A percentile compares a stretch with the other conserved stretches of the same genome.
Conservation (phyloP, 1,140 invertebrate genomes). For the Drosophila trapezifrons region DNA sequence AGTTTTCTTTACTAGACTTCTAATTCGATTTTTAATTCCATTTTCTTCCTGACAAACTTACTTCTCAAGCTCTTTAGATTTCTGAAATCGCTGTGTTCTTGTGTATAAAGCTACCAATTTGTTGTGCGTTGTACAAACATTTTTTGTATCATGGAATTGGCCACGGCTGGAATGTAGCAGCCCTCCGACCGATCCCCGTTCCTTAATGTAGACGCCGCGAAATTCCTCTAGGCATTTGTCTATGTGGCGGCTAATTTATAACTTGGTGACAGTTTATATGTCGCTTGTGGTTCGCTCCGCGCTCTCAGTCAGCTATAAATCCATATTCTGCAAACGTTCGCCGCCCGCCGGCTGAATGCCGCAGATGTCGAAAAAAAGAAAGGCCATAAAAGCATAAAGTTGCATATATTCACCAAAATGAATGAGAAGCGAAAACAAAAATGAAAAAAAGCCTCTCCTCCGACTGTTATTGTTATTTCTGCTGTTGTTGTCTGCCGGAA, state of each 20-base stretch:
- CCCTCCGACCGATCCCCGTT: conserved; percentile 7
- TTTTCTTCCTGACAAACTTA: background rate
- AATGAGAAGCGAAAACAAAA: conserved; percentile 5
- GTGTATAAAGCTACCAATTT: background rate
- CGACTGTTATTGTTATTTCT: conserved; percentile 46
- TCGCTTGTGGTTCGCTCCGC: conserved; percentile 41
- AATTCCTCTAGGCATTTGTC: conserved; percentile 54
- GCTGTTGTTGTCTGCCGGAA: conserved; percentile 77
- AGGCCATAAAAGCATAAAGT: conserved; percentile 65
- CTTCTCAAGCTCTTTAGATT: too few species aligned
- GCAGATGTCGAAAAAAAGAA: conserved; percentile 36
- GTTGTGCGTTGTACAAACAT: background rate
- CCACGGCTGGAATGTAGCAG: background rate
- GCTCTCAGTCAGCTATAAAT: conserved; percentile 68
- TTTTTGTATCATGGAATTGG: conserved; percentile 1
- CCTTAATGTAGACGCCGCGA: conserved; percentile 22
- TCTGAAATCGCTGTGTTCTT: background rate
- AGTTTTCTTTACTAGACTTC: background rate
- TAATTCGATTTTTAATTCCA: background rate
- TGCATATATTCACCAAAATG: conserved; percentile 61
- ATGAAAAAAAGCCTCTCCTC: conserved; percentile 50
- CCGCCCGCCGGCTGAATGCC: conserved; percentile 21
- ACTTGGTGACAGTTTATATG: conserved; percentile 64
- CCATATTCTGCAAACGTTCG: conserved; percentile 61
- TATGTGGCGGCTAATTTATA: conserved; percentile 53